Evolutionary conservation across 2,888 invertebrate species (phyloP), one percentile per base, ranked within the genome.

Genomic region (Lasiommata megera): DNA sequence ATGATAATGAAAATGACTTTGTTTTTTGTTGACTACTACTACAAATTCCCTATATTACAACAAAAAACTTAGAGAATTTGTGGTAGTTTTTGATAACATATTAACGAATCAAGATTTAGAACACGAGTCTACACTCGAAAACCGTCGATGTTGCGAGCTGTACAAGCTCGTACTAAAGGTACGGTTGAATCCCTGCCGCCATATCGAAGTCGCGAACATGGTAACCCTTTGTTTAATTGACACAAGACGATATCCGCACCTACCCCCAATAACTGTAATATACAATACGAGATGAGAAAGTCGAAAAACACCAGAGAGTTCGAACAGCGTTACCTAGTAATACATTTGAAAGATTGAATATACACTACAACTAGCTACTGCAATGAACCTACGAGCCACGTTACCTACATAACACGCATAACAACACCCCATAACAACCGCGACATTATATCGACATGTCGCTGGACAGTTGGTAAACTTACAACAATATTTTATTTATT

Each of bases 321-420:
- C 73, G 79, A 85, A 85, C 82, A 84, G 84, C 76, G 80, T 79
- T 34, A 80, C 76, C 79, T 85, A 52, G 82, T 72, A 76, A 71
- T 67, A 68, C 60, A 60, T 72, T 80, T 41, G 78, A 82, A 82
- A 86, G 83, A 86, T 86, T 83, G 87, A 86, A 87, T 87, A 78
- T 76, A 84, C 75, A 75, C 80, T 77, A 82, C 73, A 80, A 79
- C 84, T 87, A 88, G 68, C 84, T 87, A 88, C 80, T 71, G 70
- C 72, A 82, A 85, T 82, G 80, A 78, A 74, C 67, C 84, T 83
- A 84, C 73, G 70, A 58, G 82, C 79, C 77, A 78, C 76, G 80
- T 78, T 79, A 84, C 81, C 87, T 86, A 87, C 84, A 83, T 84
- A 85, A 85, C 85, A 82, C 82, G 81, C 79, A 77, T 72, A 76